These are phyloP conservation scores for Aphrophora alni DNA, from an alignment of 2,888 invertebrate genomes.

Conservation along the genomic window DNA sequence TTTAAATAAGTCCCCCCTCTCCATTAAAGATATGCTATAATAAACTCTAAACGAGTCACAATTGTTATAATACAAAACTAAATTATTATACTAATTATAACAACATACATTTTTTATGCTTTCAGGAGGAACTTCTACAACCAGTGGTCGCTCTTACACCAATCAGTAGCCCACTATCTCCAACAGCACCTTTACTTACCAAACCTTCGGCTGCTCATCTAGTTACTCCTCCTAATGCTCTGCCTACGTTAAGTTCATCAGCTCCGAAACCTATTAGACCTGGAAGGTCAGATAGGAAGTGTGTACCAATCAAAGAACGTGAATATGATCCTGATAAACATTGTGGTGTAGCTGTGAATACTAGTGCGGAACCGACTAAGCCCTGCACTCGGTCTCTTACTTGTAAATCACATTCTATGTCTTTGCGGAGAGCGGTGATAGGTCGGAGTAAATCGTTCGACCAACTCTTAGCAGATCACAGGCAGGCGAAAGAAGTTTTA, in stretches of 20 bases:
- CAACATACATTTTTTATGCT: background rate
- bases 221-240: background rate
- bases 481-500: conserved; percentile 66
- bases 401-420: conserved; percentile 67
- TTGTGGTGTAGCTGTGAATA: conserved; percentile 70
- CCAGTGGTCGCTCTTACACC: conserved; percentile 22
- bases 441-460: conserved; percentile 78
- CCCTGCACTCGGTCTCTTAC: conserved; percentile 72
- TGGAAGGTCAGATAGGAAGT: conserved; percentile 31
- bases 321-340: conserved; percentile 83
- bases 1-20: too few relatives aligned
- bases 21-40: too few relatives aligned
- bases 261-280: background rate
- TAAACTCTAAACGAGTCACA: too few relatives aligned
- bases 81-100: too few relatives aligned
- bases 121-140: conserved; percentile 14
- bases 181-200: background rate
- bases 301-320: conserved; percentile 35
- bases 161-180: background rate
- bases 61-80: too few relatives aligned
- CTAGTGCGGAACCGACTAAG: conserved; percentile 66
- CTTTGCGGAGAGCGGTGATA: conserved; percentile 71
- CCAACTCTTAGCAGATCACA: conserved; percentile 74
- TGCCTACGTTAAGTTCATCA: background rate
- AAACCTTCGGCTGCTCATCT: background rate